Conservation (phyloP, 2,797 vertebrate species). For the Buceros bicornis region DNA sequence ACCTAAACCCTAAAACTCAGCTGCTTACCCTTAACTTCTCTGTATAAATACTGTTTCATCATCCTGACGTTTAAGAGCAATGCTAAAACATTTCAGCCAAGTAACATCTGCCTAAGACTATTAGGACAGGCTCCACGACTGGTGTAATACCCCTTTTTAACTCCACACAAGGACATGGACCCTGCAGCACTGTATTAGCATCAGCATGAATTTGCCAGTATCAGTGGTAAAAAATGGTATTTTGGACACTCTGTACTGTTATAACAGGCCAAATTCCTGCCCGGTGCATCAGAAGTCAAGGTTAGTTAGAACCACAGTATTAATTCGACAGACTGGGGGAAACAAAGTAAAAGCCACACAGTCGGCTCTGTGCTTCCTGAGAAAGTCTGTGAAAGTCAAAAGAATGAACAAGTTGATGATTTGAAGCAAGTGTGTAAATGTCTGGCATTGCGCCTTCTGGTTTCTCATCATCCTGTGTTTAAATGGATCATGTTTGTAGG, state of each 20-base stretch:
- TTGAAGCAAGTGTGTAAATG: neutral
- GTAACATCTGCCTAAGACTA: neutral
- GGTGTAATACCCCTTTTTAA: neutral
- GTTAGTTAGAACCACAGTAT: rapidly evolving
- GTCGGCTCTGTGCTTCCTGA: neutral
- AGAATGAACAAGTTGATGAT: neutral
- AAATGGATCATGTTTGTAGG: rapidly evolving
- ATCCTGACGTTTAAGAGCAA: neutral
- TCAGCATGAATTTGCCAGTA: neutral
- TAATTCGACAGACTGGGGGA: neutral
- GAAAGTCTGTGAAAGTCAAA: neutral
- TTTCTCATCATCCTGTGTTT: neutral
- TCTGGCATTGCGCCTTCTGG: neutral
- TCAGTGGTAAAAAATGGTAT: neutral
- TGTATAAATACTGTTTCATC: neutral
- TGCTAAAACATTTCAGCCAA: neutral
- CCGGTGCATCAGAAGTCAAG: neutral
- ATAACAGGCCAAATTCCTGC: neutral
- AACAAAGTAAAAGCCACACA: neutral
- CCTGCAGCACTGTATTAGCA: neutral
- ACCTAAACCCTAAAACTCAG: neutral
- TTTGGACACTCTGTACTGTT: neutral
- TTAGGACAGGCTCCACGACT: neutral
- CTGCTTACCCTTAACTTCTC: neutral
- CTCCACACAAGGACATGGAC: neutral